phyloP scores from a whole-genome alignment of 2,888 invertebrate species.

The Melanargia galathea region DNA sequence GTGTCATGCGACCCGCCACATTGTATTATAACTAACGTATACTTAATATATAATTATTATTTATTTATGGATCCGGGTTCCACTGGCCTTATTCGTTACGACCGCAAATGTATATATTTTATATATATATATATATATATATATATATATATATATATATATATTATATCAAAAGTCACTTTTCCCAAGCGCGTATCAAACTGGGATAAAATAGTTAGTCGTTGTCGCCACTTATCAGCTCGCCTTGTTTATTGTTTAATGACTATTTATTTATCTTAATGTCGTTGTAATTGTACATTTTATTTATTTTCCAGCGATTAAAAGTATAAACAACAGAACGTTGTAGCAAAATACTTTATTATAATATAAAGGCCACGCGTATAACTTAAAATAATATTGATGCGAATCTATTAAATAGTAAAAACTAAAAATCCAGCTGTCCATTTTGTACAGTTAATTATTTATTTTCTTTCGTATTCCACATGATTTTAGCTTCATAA shows the following conservation, averaged over 20 bases:
- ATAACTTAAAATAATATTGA: too few species aligned
- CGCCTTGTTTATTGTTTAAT: slow-evolving; percentile 26
- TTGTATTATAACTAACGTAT: slow-evolving; percentile 46
- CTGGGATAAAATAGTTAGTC: slow-evolving; percentile 1
- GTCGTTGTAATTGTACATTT: slow-evolving; percentile 19
- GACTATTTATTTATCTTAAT: slow-evolving; percentile 26
- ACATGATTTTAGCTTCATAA: too few species aligned
- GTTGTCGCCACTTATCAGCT: slow-evolving; percentile 6
- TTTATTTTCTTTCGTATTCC: too few species aligned
- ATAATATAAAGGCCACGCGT: background rate
- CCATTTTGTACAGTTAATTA: too few species aligned
- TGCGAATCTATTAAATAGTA: too few species aligned
- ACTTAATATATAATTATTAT: slow-evolving; percentile 40
- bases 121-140: background rate
- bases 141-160: background rate
- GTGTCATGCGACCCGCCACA: slow-evolving; percentile 48
- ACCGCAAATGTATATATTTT: slow-evolving; percentile 30
- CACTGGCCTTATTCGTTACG: slow-evolving; percentile 56
- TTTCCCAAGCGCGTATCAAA: background rate
- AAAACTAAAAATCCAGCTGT: too few species aligned
- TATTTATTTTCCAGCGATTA: slow-evolving; percentile 17
- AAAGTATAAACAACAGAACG: slow-evolving; percentile 4
- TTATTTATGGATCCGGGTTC: slow-evolving; percentile 60
- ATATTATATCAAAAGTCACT: background rate
- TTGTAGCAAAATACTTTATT: slow-evolving; percentile 18